Percentiles rank a stretch among this genome's conserved stretches.
Conservation (phyloP, 2,113 vertebrate genomes). For the Nothobranchius furzeri region DNA sequence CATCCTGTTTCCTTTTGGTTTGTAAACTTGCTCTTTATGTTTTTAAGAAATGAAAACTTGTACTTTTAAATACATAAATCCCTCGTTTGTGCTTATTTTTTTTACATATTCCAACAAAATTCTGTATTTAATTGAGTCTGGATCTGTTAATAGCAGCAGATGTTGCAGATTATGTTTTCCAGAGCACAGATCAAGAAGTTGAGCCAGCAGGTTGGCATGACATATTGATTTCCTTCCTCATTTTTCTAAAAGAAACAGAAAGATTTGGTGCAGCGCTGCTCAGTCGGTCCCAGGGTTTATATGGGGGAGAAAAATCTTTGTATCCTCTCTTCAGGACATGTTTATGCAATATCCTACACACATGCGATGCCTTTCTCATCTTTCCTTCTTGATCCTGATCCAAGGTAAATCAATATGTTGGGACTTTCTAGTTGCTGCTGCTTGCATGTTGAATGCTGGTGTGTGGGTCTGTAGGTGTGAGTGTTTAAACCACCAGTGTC, state of each 20-base stretch:
- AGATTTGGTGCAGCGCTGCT: background rate
- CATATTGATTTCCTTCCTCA: slow-evolving; percentile 57
- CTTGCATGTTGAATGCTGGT: slow-evolving; percentile 26
- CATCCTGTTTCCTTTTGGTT: background rate
- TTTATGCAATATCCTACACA: slow-evolving; percentile 51
- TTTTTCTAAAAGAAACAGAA: slow-evolving; percentile 42
- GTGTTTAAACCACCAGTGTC: slow-evolving; percentile 1
- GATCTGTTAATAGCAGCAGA: background rate
- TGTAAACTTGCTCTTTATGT: no score
- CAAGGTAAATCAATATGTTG: slow-evolving; percentile 59
- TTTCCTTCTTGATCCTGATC: slow-evolving; percentile 52
- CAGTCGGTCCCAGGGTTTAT: slow-evolving; percentile 1
- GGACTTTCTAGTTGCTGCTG: slow-evolving; percentile 16
- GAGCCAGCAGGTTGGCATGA: background rate
- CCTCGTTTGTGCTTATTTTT: background rate
- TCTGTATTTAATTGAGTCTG: background rate
- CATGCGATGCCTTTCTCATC: slow-evolving; percentile 52
- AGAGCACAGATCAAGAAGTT: background rate
- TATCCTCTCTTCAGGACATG: slow-evolving; percentile 33
- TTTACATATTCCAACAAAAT: background rate
- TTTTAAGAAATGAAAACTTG: background rate
- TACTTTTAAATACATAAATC: background rate
- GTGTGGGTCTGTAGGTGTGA: slow-evolving; percentile 1
- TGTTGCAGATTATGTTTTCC: background rate
- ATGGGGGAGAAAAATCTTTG: slow-evolving; percentile 13